These are phyloP conservation scores for Mastigias papua DNA, from an alignment of 30 jellyfish, hydroid and myxozoan genomes.

Conservation along the genomic window DNA sequence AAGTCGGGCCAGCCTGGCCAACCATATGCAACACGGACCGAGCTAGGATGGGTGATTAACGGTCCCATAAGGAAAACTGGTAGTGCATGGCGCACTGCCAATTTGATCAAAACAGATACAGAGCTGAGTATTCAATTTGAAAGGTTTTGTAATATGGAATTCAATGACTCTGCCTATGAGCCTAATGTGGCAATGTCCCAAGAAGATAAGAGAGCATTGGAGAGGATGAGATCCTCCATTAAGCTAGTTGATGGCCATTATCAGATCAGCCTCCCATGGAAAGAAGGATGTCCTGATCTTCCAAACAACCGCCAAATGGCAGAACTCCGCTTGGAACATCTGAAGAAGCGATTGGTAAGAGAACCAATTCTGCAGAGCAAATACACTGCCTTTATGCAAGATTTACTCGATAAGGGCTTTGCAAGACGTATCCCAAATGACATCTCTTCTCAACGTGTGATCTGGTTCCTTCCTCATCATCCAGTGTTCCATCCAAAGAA, in stretches of 20 bases:
- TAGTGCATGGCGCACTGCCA: background rate
- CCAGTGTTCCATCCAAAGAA: conserved; percentile 64
- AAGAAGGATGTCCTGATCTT: background rate
- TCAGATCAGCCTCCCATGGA: conserved; percentile 66
- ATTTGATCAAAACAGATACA: background rate
- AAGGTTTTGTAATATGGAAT: conserved; percentile 11
- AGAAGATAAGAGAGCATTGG: conserved; percentile 55
- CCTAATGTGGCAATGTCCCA: conserved; percentile 16
- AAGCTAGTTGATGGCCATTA: conserved; percentile 26
- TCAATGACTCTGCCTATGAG: conserved; percentile 15
- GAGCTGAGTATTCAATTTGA: background rate
- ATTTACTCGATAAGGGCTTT: conserved; percentile 12
- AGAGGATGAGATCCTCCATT: conserved; percentile 12
- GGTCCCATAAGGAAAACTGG: conserved; percentile 31
- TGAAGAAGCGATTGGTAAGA: conserved; percentile 25
- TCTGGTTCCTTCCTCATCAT: conserved; percentile 82
- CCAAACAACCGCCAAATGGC: conserved; percentile 50
- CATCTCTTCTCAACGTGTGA: background rate
- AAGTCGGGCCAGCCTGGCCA: conserved; percentile 8
- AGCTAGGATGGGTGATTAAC: conserved; percentile 43
- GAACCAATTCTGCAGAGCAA: conserved; percentile 15
- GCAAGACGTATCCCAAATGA: conserved; percentile 55
- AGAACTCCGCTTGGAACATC: conserved; percentile 20
- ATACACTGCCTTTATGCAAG: conserved; percentile 52
- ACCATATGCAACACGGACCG: conserved; percentile 30